phyloP scores from a whole-genome alignment of 2,888 invertebrate genomes.

The Leptogaster cylindrica region DNA sequence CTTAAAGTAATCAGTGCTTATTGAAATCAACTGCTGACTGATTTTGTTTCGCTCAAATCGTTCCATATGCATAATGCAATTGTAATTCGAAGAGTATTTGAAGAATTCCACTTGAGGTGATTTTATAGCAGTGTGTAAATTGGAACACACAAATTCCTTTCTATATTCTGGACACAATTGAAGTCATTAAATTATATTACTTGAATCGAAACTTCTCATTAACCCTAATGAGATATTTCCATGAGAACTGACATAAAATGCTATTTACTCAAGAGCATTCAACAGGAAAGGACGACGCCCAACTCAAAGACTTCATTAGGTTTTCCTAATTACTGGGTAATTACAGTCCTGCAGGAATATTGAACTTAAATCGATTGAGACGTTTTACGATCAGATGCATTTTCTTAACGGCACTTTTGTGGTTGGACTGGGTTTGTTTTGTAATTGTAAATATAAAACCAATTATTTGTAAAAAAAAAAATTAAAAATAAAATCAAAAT shows the following conservation, averaged over 20 bases:
- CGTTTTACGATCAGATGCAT: background rate
- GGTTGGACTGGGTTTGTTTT: background rate
- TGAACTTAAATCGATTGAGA: background rate
- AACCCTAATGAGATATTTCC: background rate
- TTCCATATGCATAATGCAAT: too few species aligned
- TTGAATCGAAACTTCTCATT: background rate
- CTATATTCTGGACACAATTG: too few species aligned
- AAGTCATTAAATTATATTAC: too few species aligned
- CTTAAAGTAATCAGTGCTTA: too few species aligned
- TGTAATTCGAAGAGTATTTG: too few species aligned
- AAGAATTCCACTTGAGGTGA: too few species aligned
- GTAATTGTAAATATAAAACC: background rate
- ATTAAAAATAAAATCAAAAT: background rate
- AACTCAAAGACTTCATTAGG: background rate
- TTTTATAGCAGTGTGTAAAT: too few species aligned
- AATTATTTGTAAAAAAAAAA: background rate
- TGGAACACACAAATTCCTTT: too few species aligned
- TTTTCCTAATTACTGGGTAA: background rate
- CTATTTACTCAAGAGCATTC: too few species aligned
- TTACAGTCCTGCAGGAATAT: background rate
- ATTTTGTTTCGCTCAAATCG: too few species aligned
- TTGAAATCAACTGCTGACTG: too few species aligned
- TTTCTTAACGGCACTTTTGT: background rate
- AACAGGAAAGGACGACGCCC: too few species aligned
- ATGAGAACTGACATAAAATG: background rate